Conservation (phyloP, 2,888 invertebrate species). For the Acrobasis repandana region DNA sequence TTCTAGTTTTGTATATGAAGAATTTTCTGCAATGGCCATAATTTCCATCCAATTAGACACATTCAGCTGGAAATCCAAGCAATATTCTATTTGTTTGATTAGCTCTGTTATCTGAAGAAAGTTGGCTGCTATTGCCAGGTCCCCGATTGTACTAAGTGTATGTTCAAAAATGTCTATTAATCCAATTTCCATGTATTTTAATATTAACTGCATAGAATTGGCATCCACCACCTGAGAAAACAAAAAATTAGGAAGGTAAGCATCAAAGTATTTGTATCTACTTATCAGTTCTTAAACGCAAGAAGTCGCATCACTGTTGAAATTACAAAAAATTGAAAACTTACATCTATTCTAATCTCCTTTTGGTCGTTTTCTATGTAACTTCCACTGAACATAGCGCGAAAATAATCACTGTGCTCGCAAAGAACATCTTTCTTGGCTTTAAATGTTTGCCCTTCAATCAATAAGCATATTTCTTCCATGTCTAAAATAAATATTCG, state of each 20-base stretch:
- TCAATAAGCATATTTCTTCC: constrained; percentile 51
- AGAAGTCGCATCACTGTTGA: too few relatives aligned
- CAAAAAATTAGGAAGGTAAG: constrained; percentile 28
- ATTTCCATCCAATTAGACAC: constrained; percentile 60
- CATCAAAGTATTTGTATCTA: too few relatives aligned
- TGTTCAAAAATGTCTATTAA: constrained; percentile 61
- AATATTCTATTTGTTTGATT: constrained; percentile 63
- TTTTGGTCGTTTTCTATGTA: constrained; percentile 63
- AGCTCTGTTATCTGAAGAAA: constrained; percentile 71
- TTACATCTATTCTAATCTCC: constrained; percentile 66
- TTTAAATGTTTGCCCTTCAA: constrained; percentile 56
- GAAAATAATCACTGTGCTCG: constrained; percentile 73
- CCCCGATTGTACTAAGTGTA: constrained; percentile 47
- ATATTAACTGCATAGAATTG: constrained; percentile 59
- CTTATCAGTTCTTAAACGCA: too few relatives aligned
- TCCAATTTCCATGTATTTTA: constrained; percentile 64
- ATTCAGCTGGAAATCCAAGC: constrained; percentile 53
- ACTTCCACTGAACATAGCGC: constrained; percentile 75
- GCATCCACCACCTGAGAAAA: constrained; percentile 61
- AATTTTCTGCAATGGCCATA: constrained; percentile 59
- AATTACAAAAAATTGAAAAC: constrained; percentile 28
- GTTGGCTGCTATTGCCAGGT: constrained; percentile 62
- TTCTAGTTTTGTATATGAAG: constrained; percentile 53
- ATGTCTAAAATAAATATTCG: constrained; percentile 28
- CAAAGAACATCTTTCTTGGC: constrained; percentile 57